phyloP scores from a whole-genome alignment of 2,797 vertebrate genomes.

The Lerista edwardsae region DNA sequence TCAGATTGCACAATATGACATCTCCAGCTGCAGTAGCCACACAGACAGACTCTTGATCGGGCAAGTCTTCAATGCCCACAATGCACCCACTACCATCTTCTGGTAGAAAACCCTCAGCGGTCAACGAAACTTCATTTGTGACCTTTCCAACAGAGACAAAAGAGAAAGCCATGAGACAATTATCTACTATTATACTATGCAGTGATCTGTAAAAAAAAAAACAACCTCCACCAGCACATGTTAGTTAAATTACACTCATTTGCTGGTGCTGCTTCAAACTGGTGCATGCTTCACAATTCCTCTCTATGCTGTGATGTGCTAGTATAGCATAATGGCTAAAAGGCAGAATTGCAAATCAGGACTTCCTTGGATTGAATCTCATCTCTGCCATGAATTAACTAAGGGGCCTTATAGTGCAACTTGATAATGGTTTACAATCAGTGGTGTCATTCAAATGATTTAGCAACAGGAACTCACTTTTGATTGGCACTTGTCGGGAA shows the following conservation, averaged over 20 bases:
- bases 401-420: too few species aligned
- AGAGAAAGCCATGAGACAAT: background rate
- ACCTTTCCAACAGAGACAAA: conserved; percentile 75
- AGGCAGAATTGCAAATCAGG: too few species aligned
- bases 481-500: too few species aligned
- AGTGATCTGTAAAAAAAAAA: background rate
- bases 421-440: too few species aligned
- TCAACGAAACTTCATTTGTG: conserved; percentile 82
- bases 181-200: background rate
- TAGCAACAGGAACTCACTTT: too few species aligned
- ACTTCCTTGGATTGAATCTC: too few species aligned
- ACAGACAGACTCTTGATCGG: conserved; percentile 89
- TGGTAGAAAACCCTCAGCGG: conserved; percentile 82
- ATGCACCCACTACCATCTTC: conserved; percentile 86
- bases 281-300: background rate
- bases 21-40: conserved; percentile 90
- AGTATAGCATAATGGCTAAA: too few species aligned
- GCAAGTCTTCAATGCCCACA: conserved; percentile 88
- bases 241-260: background rate
- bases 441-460: too few species aligned
- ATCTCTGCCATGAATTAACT: too few species aligned
- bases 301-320: background rate
- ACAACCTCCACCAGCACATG: background rate
- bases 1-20: conserved; percentile 87
- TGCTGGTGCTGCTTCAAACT: background rate